Base-by-base conservation (phyloP, 2,888 invertebrate genomes). In the Campoletis raptor region DNA sequence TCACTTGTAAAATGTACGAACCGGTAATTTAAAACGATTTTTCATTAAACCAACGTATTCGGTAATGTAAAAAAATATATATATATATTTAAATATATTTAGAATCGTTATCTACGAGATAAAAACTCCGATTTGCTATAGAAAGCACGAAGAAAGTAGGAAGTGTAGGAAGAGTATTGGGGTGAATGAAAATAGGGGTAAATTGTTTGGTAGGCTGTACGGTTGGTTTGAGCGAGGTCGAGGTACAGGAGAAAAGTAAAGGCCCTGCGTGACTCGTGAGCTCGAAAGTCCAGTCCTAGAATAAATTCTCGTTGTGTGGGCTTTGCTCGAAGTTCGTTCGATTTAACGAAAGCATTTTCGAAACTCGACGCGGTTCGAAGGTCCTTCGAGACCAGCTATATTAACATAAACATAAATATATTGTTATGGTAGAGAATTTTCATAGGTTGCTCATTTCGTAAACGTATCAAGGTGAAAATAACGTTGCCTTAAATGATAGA, bases 221-320 rank as follows among this genome's bases (percentile, higher is more conserved):
- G 42, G 73, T 69, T 37, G n/a, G 15, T 24, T 78, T 57, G 24
- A 74, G 79, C 66, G 67, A 79, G 79, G 83, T 74, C 73, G 83
- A 61, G 79, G 72, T 18, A 70, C n/a, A 78, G 24, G 67, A 48
- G 24, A 61, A 40, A 69, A 48, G 40, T 52, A 9, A 12, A 79
- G 54, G 73, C 83, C 48, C 78, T 84, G 79, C 83, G 83, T 84
- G 83, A 84, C 83, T 84, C 57, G n/a, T 54, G 67, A 67, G 67
- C 57, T 64, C 79, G 81, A 81, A 78, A 72, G 66, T 66, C 85
- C 64, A 61, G 42, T 76, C 52, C 79, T 24, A 81, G 81, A 69
- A 85, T 85, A 85, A 77, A 85, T 85, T 81, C 81, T 81, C 77
- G 70, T 77, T 77, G 52, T 77, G 52, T 48, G 30, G 36, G 70